Evolutionary conservation across 2,888 invertebrate genomes (phyloP).

Genomic region (Aleiodes leptofemur): DNA sequence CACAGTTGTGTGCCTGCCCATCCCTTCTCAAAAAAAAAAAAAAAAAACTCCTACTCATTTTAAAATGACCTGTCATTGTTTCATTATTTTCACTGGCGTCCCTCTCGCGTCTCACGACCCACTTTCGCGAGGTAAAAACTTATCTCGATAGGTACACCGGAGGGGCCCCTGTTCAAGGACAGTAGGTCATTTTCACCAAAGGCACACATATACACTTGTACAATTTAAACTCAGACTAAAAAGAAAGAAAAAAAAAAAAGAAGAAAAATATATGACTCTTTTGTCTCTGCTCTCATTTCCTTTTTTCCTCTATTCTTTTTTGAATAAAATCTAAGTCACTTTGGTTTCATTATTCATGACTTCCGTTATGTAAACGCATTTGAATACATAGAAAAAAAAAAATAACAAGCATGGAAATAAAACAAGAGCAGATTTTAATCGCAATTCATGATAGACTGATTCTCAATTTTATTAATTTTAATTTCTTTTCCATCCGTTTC

Average conservation of each 20-base stretch:
- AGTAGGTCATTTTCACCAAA: conserved; percentile 50
- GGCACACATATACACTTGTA: conserved; percentile 14
- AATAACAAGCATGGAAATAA: background rate
- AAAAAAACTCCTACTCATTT: conserved; percentile 9
- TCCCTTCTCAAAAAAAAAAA: background rate
- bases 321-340: conserved; percentile 5
- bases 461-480: no score
- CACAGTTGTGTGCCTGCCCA: background rate
- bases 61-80: conserved; percentile 47
- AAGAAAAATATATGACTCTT: conserved; percentile 39
- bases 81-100: conserved; percentile 43
- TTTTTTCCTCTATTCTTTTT: conserved; percentile 3
- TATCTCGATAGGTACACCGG: conserved; percentile 43
- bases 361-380: conserved; percentile 17
- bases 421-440: no score
- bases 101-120: conserved; percentile 42
- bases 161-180: conserved; percentile 42
- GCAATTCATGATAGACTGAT: no score
- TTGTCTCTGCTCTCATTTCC: conserved; percentile 33
- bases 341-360: conserved; percentile 8
- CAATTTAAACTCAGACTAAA: conserved; percentile 7
- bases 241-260: conserved; percentile 9
- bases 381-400: background rate
- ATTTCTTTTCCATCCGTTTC: no score
- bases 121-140: conserved; percentile 43